Base-by-base conservation (phyloP, 2,888 invertebrate genomes). In the Mythimna lalbum region DNA sequence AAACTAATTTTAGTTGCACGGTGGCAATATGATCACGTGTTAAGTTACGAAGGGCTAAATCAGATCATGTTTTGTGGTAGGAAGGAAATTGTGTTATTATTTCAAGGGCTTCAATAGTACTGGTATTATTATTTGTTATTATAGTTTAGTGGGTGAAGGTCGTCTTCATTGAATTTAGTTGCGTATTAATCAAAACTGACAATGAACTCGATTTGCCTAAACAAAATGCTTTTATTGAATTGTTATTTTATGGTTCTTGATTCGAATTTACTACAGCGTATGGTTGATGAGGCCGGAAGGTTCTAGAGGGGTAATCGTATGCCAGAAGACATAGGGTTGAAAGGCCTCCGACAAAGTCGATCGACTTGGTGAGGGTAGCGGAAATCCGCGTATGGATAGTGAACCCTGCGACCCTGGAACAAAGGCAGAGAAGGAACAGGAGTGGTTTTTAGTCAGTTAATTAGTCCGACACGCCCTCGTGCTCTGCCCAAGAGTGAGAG, bases 11-110 rank as follows among this genome's bases (percentile, higher is more conserved):
- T 82, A 83, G 85, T 83, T 90, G 88, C 88, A 89, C 79, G 82
- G 76, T 84, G 82, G 83, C 84, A 85, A 85, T 86, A 81, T 88
- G 86, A 88, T 87, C 92, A 92, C 91, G 91, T 92, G 89, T 92
- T 87, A 88, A 78, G 88, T 92, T 92, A 90, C 91, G 86, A 77
- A 79, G 84, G 86, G 87, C 86, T 90, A 87, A 91, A 89, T 90
- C 91, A 90, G 88, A 90, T 89, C 89, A 85, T 83, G 86, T 84
- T 90, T 85, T 86, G 85, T 86, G 78, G 86, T 74, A 82, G 84
- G 79, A 78, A 57, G 82, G 80, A 87, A 88, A 88, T 86, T 82
- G 75, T 84, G 70, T 84, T 84, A 81, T 80, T 82, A 84, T 83
- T 80, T 69, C 73, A 81, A 76, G 66, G 72, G 71, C 80, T 76